Evolutionary conservation across 2,797 vertebrate genomes (phyloP).

Genomic region (Crocidura indochinensis): DNA sequence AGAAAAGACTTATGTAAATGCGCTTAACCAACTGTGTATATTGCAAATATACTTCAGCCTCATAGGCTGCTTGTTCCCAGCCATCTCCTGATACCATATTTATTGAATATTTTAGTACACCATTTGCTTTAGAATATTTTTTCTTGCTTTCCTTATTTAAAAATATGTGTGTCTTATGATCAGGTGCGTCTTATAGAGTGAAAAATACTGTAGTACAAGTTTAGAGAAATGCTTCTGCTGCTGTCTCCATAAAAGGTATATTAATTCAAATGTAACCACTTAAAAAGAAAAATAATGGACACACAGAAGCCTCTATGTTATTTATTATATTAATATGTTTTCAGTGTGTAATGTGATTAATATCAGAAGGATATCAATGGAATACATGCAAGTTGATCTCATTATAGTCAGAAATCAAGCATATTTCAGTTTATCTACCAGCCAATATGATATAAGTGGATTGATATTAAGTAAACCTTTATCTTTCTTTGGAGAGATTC

Average conservation of each 20-base stretch:
- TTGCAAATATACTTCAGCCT: too few species aligned
- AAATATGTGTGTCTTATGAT: too few species aligned
- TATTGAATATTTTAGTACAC: too few species aligned
- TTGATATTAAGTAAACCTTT: slow-evolving; percentile 55
- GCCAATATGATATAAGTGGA: slow-evolving; percentile 18
- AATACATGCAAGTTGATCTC: slow-evolving; percentile 40
- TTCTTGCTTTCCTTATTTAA: too few species aligned
- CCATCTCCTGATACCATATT: too few species aligned
- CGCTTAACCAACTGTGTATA: too few species aligned
- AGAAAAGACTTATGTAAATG: too few species aligned
- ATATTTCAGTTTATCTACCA: slow-evolving; percentile 46
- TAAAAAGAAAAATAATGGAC: slow-evolving; percentile 67
- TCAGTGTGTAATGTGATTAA: slow-evolving; percentile 20
- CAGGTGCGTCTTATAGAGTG: too few species aligned
- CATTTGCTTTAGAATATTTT: too few species aligned
- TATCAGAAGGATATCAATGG: slow-evolving; percentile 18
- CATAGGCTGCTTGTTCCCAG: too few species aligned
- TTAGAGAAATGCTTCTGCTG: not conserved
- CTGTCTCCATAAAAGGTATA: slow-evolving; percentile 7
- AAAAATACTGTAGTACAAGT: not conserved
- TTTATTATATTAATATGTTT: slow-evolving; percentile 25
- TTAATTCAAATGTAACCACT: slow-evolving; percentile 30
- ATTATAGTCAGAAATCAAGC: slow-evolving; percentile 43
- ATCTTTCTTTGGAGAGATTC: slow-evolving; percentile 57
- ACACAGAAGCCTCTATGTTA: slow-evolving; percentile 24